Percentiles rank a stretch among this genome's conserved stretches.
Evolutionary conservation across 2,888 invertebrate genomes (phyloP).

Genomic region (Liopterus haemorrhoidalis): DNA sequence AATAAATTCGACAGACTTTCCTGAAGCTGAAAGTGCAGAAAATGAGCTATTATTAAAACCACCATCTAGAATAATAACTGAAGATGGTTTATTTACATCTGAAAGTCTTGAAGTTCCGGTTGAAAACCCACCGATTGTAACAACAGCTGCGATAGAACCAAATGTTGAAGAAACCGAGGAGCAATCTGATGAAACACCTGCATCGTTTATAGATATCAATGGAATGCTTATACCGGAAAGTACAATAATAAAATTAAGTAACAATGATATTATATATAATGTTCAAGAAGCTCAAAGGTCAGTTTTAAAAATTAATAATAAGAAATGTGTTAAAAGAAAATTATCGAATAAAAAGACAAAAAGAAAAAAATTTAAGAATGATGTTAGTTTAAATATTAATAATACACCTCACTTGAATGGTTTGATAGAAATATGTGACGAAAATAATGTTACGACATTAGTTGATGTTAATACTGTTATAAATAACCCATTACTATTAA

Average conservation of each 20-base stretch:
- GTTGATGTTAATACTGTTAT: no score
- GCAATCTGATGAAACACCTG: slow-evolving; percentile 12
- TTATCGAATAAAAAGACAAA: slow-evolving; percentile 5
- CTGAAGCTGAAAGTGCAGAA: slow-evolving; percentile 11
- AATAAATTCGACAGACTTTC: no score
- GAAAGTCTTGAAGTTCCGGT: slow-evolving; percentile 22
- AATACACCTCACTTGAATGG: no score
- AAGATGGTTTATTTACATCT: slow-evolving; percentile 34
- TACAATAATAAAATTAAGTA: slow-evolving; percentile 16
- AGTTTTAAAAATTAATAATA: no score
- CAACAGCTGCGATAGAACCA: neutral
- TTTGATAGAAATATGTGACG: no score
- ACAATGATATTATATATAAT: slow-evolving; percentile 15
- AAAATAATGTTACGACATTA: no score
- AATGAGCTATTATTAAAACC: slow-evolving; percentile 6
- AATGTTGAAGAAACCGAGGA: slow-evolving; percentile 6
- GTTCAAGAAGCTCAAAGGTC: slow-evolving; percentile 14
- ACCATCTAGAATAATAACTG: no score
- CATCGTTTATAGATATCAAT: slow-evolving; percentile 19
- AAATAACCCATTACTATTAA: slow-evolving; percentile 26
- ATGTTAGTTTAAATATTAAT: no score
- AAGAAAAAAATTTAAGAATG: slow-evolving; percentile 6
- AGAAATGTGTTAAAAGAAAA: slow-evolving; percentile 2
- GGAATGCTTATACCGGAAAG: slow-evolving; percentile 17
- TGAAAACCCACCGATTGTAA: slow-evolving; percentile 9